Evolutionary conservation across 1,140 invertebrate species (phyloP).

Genomic region (Charaxes varanes): DNA sequence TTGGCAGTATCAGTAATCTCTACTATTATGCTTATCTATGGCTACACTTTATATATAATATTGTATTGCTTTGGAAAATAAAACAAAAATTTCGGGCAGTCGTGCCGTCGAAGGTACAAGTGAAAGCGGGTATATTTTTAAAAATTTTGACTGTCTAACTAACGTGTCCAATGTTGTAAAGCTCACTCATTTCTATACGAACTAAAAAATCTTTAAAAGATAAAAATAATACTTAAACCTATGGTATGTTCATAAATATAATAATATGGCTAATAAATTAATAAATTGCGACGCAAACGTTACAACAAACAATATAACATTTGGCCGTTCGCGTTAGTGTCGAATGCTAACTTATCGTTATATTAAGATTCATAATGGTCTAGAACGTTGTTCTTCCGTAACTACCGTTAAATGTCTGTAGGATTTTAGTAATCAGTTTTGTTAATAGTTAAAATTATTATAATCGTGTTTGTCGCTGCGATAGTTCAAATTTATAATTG

Average conservation of each 20-base stretch:
- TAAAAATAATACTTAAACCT: constrained; percentile 65
- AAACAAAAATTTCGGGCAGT: constrained; percentile 9
- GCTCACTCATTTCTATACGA: constrained; percentile 68
- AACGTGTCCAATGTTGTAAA: too few relatives aligned
- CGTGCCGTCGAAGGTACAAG: constrained; percentile 44
- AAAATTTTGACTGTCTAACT: constrained; percentile 43
- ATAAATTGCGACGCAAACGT: constrained; percentile 49
- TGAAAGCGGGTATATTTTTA: constrained; percentile 47
- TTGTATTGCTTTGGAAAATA: constrained; percentile 67
- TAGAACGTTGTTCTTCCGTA: constrained; percentile 46
- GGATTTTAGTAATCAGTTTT: constrained; percentile 46
- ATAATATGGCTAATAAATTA: constrained; percentile 67
- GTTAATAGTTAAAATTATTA: constrained; percentile 54
- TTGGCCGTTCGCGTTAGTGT: constrained; percentile 15
- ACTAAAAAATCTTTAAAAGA: constrained; percentile 65
- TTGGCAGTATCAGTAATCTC: constrained; percentile 60
- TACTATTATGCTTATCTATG: constrained; percentile 52
- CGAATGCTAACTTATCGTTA: constrained; percentile 38
- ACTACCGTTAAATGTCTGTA: constrained; percentile 31
- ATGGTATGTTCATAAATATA: constrained; percentile 73
- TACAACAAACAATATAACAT: constrained; percentile 45
- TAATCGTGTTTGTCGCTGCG: constrained; percentile 31
- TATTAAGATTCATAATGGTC: constrained; percentile 42
- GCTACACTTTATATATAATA: constrained; percentile 47
- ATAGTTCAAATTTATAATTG: constrained; percentile 57